These are phyloP conservation scores for Petrocephalus sullivani DNA, from an alignment of 2,797 vertebrate species.

Conservation along the genomic window DNA sequence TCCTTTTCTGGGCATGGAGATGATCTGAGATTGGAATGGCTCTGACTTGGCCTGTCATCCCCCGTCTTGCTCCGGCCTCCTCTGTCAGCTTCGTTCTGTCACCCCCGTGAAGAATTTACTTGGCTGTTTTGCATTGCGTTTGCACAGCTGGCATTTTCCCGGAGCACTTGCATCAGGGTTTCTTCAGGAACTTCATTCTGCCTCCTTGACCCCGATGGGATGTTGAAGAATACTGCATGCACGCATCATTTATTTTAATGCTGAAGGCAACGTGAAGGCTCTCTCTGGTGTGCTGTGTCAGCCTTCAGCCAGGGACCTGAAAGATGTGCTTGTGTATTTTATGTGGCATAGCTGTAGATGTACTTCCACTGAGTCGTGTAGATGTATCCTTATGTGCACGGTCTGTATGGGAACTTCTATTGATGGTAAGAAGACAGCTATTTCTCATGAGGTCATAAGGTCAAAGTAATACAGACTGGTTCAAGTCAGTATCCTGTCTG, in stretches of 20 bases:
- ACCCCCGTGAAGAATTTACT: neutral
- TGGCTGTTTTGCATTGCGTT: neutral
- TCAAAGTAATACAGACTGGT: slow-evolving; percentile 14
- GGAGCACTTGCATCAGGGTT: neutral
- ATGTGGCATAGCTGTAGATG: neutral
- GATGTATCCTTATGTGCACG: neutral
- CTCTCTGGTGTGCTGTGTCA: neutral
- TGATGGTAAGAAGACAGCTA: neutral
- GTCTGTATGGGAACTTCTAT: neutral
- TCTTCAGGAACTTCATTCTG: neutral
- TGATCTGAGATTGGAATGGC: neutral
- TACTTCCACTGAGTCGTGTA: neutral
- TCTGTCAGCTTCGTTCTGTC: neutral
- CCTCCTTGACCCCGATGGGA: neutral
- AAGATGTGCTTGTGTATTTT: neutral
- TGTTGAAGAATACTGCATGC: neutral
- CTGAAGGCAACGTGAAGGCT: neutral
- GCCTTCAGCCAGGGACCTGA: neutral
- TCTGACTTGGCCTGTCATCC: neutral
- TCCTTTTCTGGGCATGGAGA: neutral
- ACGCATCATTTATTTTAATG: neutral
- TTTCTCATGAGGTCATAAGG: neutral
- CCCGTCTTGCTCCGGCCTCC: neutral
- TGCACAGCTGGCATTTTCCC: neutral
- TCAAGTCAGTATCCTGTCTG: neutral